Conservation (phyloP, 2,797 vertebrate genomes). For the Cyprinodon diabolis region DNA sequence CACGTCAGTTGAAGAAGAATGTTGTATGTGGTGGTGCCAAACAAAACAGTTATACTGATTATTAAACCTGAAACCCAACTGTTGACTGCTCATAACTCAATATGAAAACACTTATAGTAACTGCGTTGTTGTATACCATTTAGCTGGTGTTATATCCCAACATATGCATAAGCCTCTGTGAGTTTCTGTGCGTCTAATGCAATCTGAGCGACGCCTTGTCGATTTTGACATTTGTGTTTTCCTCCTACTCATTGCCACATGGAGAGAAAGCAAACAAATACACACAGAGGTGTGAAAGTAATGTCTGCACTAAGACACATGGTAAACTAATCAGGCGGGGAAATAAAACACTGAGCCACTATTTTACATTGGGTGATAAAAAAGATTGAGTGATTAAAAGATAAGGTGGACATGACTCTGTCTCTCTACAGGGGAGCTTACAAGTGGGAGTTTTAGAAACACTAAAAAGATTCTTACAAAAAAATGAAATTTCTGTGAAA, state of each 20-base stretch:
- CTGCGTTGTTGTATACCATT: constrained; percentile 12
- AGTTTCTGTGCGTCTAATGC: constrained; percentile 12
- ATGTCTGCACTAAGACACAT: constrained; percentile 37
- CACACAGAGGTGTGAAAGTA: constrained; percentile 40
- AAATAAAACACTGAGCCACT: constrained; percentile 4
- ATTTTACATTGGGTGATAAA: constrained; percentile 13
- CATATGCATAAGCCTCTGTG: constrained; percentile 32
- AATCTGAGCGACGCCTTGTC: constrained; percentile 28
- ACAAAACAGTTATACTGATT: constrained; percentile 5
- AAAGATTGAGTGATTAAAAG: constrained; percentile 1
- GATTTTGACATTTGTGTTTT: constrained; percentile 49
- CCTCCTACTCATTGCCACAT: constrained; percentile 55
- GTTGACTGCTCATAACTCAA: background rate
- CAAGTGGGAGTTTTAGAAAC: background rate
- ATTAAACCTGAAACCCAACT: background rate
- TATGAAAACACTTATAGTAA: background rate
- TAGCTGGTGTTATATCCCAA: constrained; percentile 24
- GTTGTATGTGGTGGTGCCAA: constrained; percentile 14
- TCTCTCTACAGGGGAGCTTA: background rate
- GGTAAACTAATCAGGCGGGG: constrained; percentile 20
- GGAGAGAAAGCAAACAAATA: constrained; percentile 47
- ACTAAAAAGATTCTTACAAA: background rate
- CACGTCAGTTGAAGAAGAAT: background rate
- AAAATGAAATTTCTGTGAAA: background rate
- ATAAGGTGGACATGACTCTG: background rate